A percentile compares a stretch with the other conserved stretches of the same genome.
Evolutionary conservation across 2,888 invertebrate genomes (phyloP).

Genomic region (Thalpophila matura): DNA sequence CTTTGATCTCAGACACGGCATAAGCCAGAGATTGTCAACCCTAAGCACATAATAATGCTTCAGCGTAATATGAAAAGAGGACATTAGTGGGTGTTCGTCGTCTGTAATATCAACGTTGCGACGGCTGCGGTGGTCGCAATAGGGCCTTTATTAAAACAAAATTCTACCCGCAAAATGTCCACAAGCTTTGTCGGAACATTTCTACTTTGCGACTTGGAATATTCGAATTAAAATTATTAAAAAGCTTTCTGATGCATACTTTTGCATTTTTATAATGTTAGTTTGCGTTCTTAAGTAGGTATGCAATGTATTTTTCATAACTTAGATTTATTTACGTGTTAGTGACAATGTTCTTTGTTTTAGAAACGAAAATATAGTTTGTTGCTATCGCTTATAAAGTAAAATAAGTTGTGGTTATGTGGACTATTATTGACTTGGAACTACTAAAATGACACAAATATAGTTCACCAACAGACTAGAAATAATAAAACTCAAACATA

Average conservation of each 20-base stretch:
- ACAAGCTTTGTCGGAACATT: slow-evolving; percentile 77
- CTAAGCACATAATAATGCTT: slow-evolving; percentile 87
- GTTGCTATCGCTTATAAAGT: slow-evolving; percentile 1
- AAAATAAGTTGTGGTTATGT: slow-evolving; percentile 5
- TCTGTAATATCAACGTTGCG: slow-evolving; percentile 83
- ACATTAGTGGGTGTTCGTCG: slow-evolving; percentile 88
- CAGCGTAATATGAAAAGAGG: slow-evolving; percentile 86
- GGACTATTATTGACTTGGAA: slow-evolving; percentile 32
- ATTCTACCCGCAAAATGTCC: slow-evolving; percentile 87
- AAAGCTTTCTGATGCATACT: slow-evolving; percentile 56
- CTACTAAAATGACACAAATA: slow-evolving; percentile 34
- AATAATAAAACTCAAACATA: slow-evolving; percentile 55
- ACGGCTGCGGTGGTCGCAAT: slow-evolving; percentile 84
- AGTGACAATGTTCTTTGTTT: slow-evolving; percentile 7
- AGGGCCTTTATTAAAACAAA: slow-evolving; percentile 90
- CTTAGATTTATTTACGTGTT: slow-evolving; percentile 26
- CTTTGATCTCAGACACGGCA: slow-evolving; percentile 71
- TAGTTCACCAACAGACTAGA: slow-evolving; percentile 44
- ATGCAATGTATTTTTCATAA: slow-evolving; percentile 24
- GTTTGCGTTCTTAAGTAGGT: slow-evolving; percentile 9
- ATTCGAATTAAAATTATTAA: slow-evolving; percentile 71
- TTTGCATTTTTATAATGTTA: slow-evolving; percentile 36
- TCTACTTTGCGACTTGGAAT: slow-evolving; percentile 63
- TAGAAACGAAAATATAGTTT: slow-evolving; percentile 29
- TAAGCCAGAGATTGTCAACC: slow-evolving; percentile 84